Percentiles rank a stretch among this genome's conserved stretches.
These are phyloP conservation scores for Melanchra persicariae DNA, from an alignment of 2,888 invertebrate genomes.

Conservation along the genomic window DNA sequence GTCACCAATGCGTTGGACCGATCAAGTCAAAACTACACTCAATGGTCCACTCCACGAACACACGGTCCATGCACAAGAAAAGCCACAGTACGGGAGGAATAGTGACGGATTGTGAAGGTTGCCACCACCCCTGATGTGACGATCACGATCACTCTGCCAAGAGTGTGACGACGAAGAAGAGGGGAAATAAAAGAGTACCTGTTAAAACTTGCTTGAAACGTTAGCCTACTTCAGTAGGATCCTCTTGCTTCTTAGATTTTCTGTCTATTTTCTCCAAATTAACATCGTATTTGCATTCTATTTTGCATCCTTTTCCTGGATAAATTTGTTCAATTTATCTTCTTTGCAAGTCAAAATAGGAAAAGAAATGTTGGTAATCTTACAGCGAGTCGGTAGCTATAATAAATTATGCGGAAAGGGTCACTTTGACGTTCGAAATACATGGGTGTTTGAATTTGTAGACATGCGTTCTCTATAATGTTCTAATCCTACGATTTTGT, in stretches of 20 bases:
- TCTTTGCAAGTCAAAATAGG: constrained; percentile 54
- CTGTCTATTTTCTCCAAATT: constrained; percentile 29
- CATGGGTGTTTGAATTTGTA: constrained; percentile 34
- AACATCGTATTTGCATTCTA: constrained; percentile 45
- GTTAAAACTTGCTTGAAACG: neutral
- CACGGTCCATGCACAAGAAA: too few species aligned
- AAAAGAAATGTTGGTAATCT: constrained; percentile 44
- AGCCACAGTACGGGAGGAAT: too few species aligned
- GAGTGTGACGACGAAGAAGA: too few species aligned
- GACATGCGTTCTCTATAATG: neutral
- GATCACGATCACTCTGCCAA: too few species aligned
- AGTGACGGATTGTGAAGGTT: too few species aligned
- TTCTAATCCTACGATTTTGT: neutral
- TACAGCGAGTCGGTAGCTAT: constrained; percentile 27
- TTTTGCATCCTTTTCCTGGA: constrained; percentile 43
- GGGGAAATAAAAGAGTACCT: too few species aligned
- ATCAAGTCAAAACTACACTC: too few species aligned
- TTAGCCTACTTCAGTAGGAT: neutral
- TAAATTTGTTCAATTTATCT: constrained; percentile 51
- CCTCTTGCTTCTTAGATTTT: neutral
- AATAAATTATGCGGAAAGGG: constrained; percentile 55
- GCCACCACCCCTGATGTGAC: too few species aligned
- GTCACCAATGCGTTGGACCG: too few species aligned
- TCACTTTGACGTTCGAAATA: constrained; percentile 42
- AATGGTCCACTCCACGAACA: too few species aligned